These are phyloP conservation scores for Tapirus indicus DNA, from an alignment of 2,797 vertebrate genomes.

Conservation along the genomic window DNA sequence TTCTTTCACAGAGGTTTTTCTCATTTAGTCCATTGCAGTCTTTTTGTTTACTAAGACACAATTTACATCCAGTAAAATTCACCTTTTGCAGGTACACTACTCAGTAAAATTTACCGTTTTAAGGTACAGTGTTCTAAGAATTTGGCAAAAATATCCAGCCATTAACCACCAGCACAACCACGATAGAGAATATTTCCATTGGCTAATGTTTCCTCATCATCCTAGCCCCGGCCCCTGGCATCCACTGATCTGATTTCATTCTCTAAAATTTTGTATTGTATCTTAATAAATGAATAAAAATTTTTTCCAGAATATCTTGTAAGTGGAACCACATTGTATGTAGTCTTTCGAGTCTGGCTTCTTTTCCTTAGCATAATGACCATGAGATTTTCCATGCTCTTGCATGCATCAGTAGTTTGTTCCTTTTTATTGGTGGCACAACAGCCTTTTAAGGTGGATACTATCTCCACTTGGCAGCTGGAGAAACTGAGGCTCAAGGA, in stretches of 20 bases:
- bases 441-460: neutral
- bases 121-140: neutral
- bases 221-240: no score
- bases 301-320: neutral
- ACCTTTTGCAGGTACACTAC: neutral
- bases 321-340: fast-evolving
- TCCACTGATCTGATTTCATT: neutral
- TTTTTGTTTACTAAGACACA: neutral
- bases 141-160: neutral
- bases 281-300: no score
- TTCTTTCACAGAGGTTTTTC: neutral
- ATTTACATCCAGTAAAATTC: neutral
- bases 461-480: neutral
- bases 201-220: fast-evolving
- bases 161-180: fast-evolving
- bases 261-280: neutral
- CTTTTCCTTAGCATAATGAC: fast-evolving
- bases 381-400: fast-evolving
- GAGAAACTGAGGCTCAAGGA: neutral
- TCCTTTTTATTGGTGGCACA: neutral
- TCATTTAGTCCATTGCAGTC: neutral
- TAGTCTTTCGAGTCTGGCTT: neutral
- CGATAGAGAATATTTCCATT: neutral
- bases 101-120: neutral
- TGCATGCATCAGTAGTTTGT: fast-evolving